phyloP scores from a whole-genome alignment of 2,888 invertebrate genomes.

The Clostera curtula region DNA sequence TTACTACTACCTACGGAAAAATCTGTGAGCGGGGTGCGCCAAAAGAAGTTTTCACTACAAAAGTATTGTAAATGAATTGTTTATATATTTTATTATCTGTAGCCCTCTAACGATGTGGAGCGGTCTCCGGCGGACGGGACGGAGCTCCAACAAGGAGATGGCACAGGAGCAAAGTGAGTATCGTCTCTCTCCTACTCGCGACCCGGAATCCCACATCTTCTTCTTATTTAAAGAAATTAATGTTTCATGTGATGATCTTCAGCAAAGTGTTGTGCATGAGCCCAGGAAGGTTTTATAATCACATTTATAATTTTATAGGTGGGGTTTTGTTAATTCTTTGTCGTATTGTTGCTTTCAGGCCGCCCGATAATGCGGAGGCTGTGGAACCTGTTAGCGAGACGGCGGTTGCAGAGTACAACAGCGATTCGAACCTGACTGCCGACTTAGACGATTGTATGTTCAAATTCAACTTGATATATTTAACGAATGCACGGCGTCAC shows the following conservation, averaged over 20 bases:
- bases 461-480: too few relatives aligned
- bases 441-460: constrained; percentile 51
- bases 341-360: constrained; percentile 20
- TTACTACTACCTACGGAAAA: too few relatives aligned
- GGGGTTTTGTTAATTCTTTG: not conserved
- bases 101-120: constrained; percentile 35
- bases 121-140: constrained; percentile 26
- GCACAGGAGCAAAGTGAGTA: constrained; percentile 57
- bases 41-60: too few relatives aligned
- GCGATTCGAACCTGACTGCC: constrained; percentile 33
- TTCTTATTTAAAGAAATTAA: too few relatives aligned
- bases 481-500: too few relatives aligned
- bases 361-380: constrained; percentile 29
- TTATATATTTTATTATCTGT: constrained; percentile 6
- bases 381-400: constrained; percentile 8
- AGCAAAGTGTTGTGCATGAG: too few relatives aligned
- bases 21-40: too few relatives aligned
- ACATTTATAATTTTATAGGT: too few relatives aligned
- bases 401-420: constrained; percentile 17
- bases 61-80: too few relatives aligned
- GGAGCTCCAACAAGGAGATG: constrained; percentile 51
- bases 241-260: too few relatives aligned
- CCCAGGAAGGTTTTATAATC: too few relatives aligned
- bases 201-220: not conserved
- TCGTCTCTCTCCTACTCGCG: not conserved